A percentile compares a stretch with the other conserved stretches of the same genome.
phyloP scores from a whole-genome alignment of 2,888 invertebrate species.

The Hoplodrina blanda region DNA sequence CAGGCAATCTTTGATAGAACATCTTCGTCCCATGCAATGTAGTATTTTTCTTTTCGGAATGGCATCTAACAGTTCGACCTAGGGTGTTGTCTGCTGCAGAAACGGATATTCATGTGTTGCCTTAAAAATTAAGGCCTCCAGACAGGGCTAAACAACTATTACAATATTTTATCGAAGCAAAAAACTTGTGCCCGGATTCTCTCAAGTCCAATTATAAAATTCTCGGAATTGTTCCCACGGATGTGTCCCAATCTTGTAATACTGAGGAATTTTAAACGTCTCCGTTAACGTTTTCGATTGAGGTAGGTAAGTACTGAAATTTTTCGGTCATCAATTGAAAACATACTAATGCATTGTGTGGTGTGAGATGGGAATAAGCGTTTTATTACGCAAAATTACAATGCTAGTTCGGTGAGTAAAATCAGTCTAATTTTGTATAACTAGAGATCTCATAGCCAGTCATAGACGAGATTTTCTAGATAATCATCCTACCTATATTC shows the following conservation, averaged over 20 bases:
- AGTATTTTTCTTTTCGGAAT: not conserved
- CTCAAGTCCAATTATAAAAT: not conserved
- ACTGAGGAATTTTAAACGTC: not conserved
- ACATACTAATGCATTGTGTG: not conserved
- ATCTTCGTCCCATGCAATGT: not conserved
- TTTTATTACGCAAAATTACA: not conserved
- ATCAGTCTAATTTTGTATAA: not conserved
- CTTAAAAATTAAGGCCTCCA: no score
- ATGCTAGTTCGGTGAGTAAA: no score
- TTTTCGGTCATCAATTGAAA: not conserved
- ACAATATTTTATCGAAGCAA: no score
- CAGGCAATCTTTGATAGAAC: not conserved
- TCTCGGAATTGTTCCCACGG: not conserved
- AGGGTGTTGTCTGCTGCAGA: no score
- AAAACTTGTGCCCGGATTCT: no score
- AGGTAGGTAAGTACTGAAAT: no score
- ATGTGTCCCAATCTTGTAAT: not conserved
- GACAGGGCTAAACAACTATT: no score
- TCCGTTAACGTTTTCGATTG: not conserved
- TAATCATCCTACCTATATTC: not conserved
- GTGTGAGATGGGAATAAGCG: no score
- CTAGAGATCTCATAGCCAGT: no score
- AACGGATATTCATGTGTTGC: no score
- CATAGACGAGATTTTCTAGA: not conserved
- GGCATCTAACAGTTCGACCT: no score